Evolutionary conservation across 2,113 vertebrate species (phyloP), one percentile per base, ranked within the genome.

Genomic region (Nansenia antarctica): DNA sequence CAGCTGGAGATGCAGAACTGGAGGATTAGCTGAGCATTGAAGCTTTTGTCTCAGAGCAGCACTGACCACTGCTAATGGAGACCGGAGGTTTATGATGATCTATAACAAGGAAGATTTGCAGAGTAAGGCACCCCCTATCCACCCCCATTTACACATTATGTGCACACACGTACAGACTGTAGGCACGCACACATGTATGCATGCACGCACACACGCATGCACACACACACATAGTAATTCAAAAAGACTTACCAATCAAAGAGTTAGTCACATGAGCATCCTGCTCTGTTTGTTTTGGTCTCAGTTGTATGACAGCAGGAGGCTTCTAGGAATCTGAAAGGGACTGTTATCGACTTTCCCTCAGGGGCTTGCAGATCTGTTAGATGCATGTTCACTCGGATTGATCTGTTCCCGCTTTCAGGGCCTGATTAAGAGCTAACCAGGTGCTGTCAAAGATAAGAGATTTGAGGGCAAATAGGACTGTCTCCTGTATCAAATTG

Each of bases 1-100:
- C 31, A 8, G 3, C 26, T 62, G 39, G 42, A 80, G 69, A 73
- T 67, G 62, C 61, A 78, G 69, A 64, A 58, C 14, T 62, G 62
- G 72, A 42, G 65, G 58, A 76, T 77, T 71, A 45, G 70, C 8
- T 24, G 62, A 58, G 60, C 55, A 55, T 67, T 80, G 52, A 65
- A 74, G 49, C 66, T 15, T 49, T 58, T 69, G 70, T 68, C 76
- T 64, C 55, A n/a, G 66, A 47, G 78, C 73, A 53, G 65, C 32
- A 52, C 55, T 54, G 39, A 69, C 49, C 11, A 9, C 37, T 65
- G 65, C 58, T 62, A 79, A 82, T 70, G 76, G 69, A 61, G 57
- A 62, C 18, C 34, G 62, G 20, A 57, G 70, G 72, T 82, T 83
- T 78, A 74, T 73, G 31, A 39, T 30, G 2, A 15, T 42, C 18